Percentiles rank a stretch among this genome's conserved stretches.
These are phyloP conservation scores for Novumbra hubbsi DNA, from an alignment of 2,797 vertebrate genomes.

Conservation along the genomic window DNA sequence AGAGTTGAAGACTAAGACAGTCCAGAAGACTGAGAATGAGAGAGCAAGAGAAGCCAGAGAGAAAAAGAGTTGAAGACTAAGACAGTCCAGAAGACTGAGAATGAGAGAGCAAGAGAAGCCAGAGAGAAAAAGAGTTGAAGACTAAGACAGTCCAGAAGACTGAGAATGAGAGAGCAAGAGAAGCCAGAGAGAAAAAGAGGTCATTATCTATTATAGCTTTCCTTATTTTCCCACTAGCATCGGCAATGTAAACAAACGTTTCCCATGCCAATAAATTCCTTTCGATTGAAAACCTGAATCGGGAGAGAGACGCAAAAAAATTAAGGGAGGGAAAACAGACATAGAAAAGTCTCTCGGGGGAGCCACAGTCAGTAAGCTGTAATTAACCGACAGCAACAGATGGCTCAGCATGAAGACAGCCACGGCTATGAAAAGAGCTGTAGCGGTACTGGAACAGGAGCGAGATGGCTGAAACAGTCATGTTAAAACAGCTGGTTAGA, in stretches of 20 bases:
- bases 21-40: too few species aligned
- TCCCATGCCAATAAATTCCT: too few species aligned
- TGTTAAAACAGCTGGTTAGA: not conserved
- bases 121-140: not conserved
- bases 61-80: not conserved
- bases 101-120: too few species aligned
- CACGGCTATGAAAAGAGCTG: constrained; percentile 14
- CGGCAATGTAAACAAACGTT: too few species aligned
- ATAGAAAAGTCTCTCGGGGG: constrained; percentile 38
- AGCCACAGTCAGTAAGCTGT: constrained; percentile 48
- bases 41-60: too few species aligned
- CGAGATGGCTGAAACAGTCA: constrained; percentile 23
- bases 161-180: not conserved
- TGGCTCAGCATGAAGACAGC: constrained; percentile 70
- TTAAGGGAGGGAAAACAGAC: not conserved
- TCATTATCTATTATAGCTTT: too few species aligned
- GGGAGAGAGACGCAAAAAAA: not conserved
- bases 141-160: not conserved
- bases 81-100: too few species aligned
- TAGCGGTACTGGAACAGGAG: constrained; percentile 10
- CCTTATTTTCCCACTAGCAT: too few species aligned
- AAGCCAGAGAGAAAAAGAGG: too few species aligned
- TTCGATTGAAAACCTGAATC: not conserved
- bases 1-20: too few species aligned
- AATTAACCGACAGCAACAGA: constrained; percentile 72